Conservation (phyloP, 2,797 vertebrate species). For the Gastrophryne carolinensis region DNA sequence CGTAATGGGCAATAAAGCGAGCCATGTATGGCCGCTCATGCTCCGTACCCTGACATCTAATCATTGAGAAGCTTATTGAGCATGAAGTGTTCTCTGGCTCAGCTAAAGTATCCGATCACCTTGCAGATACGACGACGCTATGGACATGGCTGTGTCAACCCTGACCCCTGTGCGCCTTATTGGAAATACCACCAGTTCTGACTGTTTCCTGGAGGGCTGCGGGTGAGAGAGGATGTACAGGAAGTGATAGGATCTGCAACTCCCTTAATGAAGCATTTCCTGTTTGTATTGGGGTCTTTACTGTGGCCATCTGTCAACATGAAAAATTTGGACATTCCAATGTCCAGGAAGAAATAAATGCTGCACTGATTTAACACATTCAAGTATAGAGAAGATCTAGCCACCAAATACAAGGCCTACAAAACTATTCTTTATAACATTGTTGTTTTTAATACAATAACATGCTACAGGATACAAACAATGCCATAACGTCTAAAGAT, state of each 20-base stretch:
- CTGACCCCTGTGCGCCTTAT: conserved; percentile 46
- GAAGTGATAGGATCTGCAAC: conserved; percentile 27
- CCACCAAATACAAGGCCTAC: too few relatives aligned
- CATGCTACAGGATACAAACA: too few relatives aligned
- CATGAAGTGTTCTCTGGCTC: conserved; percentile 42
- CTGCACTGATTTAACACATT: background rate
- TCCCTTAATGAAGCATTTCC: conserved; percentile 36
- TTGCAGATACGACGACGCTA: conserved; percentile 42
- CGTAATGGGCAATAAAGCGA: conserved; percentile 19
- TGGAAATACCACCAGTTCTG: conserved; percentile 41
- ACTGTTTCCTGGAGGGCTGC: background rate
- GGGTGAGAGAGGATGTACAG: conserved; percentile 14
- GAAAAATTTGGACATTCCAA: conserved; percentile 15
- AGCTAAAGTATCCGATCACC: conserved; percentile 45
- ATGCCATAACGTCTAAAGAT: too few relatives aligned
- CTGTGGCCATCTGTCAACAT: conserved; percentile 26
- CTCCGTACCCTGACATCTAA: conserved; percentile 36
- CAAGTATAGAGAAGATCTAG: too few relatives aligned
- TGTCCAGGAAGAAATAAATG: conserved; percentile 2
- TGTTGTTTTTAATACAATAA: too few relatives aligned
- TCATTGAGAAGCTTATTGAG: conserved; percentile 46
- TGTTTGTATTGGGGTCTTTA: conserved; percentile 22
- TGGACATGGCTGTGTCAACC: conserved; percentile 26
- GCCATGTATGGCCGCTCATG: background rate
- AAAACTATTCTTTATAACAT: too few relatives aligned